Evolutionary conservation across 1,140 invertebrate genomes (phyloP), one percentile per base, ranked within the genome.

Genomic region (Solen grandis): DNA sequence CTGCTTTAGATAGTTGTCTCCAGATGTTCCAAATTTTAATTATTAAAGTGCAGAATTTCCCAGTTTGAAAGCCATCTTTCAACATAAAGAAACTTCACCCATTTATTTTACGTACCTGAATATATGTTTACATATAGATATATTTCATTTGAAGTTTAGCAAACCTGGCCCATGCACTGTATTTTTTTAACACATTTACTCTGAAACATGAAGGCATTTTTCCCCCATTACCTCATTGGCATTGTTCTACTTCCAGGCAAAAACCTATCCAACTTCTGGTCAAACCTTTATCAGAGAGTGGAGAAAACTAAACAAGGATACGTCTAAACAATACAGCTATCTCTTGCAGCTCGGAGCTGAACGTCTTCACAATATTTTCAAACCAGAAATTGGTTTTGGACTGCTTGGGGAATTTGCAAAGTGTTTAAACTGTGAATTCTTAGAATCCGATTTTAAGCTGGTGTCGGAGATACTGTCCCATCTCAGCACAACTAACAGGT

Each of bases 351-450:
- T 72, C 13, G 77, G 77, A 22, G 68, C 57, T 16, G 41, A 54
- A 62, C 52, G 33, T 46, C 52, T 80, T 0, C 41, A 46, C 16
- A 31, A 62, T 0, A 72, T 80, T 27, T 80, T 80, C 55, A 80
- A 80, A 50, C n/a, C 57, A 19, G 77, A 80, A 54, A 80, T 80
- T 29, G 77, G 77, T 0, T 80, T 80, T 73, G 77, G 77, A 25
- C 60, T 80, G 27, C 77, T 80, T 16, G 77, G 77, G 8, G 77
- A 80, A 10, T 72, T 80, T 63, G 46, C 29, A 35, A 36, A 41
- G 59, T 72, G 68, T 62, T n/a, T 80, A n/a, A 52, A 80, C 31
- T 72, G 68, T 63, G 55, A 62, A 52, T 50, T 80, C 22, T 55
- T 19, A 5, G 46, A 72, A 31, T 4, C 62, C 33, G 57, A 80